Evolutionary conservation across 1,140 invertebrate species (phyloP).

Genomic region (Drosophila rhopaloa): DNA sequence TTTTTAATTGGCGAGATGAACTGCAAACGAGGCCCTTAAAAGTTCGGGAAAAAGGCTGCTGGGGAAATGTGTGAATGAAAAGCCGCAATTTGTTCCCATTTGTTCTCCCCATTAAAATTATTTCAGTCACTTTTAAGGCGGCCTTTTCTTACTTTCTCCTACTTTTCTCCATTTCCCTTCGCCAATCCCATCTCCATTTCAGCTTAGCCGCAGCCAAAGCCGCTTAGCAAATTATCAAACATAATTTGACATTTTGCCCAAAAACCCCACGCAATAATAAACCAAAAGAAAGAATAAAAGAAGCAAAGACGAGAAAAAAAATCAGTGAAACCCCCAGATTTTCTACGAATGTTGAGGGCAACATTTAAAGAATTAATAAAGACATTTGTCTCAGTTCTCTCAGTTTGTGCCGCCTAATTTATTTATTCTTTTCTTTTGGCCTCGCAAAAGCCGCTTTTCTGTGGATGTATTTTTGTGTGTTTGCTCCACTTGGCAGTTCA

Average conservation of each 20-base stretch:
- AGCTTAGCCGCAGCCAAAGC: slow-evolving; percentile 16
- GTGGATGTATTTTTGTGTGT: not conserved
- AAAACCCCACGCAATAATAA: not conserved
- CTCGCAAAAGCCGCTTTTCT: slow-evolving; percentile 22
- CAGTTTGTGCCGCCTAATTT: slow-evolving; percentile 14
- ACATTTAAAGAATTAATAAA: slow-evolving; percentile 30
- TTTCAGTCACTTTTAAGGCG: not conserved
- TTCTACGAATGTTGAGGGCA: not conserved
- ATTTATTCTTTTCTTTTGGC: slow-evolving; percentile 21
- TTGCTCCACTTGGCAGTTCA: slow-evolving; percentile 21
- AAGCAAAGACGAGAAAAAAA: not conserved
- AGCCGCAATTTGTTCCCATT: not conserved
- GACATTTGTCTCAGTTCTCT: slow-evolving; percentile 15
- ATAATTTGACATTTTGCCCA: slow-evolving; percentile 41
- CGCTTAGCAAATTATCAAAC: slow-evolving; percentile 44
- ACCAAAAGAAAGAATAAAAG: not conserved
- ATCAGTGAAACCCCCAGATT: not conserved
- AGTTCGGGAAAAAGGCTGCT: not conserved
- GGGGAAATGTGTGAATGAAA: not conserved
- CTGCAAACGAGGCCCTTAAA: not conserved
- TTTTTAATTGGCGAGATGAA: slow-evolving; percentile 14
- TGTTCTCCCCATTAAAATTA: not conserved
- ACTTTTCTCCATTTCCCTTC: not conserved
- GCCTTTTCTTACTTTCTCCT: not conserved
- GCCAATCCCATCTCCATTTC: slow-evolving; percentile 13